phyloP scores from a whole-genome alignment of 2,888 invertebrate species.

The Augochlorella aurata region DNA sequence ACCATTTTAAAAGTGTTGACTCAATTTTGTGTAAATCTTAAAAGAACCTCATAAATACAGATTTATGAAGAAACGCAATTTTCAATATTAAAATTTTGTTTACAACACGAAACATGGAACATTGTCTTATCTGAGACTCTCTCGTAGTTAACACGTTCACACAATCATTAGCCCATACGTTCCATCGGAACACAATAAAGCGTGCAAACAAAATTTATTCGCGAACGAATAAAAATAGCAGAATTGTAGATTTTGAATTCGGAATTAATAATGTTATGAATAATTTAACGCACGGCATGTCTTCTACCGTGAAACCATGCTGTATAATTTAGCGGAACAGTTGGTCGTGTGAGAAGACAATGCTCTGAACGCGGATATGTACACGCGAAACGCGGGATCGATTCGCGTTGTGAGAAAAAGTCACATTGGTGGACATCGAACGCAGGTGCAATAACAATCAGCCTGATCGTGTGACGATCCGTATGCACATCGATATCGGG shows the following conservation, averaged over 20 bases:
- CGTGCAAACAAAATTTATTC: not conserved
- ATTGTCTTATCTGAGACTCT: no score
- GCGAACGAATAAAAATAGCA: not conserved
- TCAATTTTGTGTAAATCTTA: no score
- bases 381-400: not conserved
- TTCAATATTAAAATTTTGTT: no score
- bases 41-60: no score
- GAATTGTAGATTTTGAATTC: not conserved
- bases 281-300: not conserved
- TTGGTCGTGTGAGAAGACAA: not conserved
- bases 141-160: no score
- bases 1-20: no score
- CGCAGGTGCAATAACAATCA: constrained; percentile 52
- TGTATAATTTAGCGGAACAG: not conserved
- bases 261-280: not conserved
- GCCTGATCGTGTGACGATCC: constrained; percentile 30
- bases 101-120: no score
- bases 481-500: constrained; percentile 29
- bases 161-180: no score
- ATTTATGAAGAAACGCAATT: no score
- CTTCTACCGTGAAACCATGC: not conserved
- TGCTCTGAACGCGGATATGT: not conserved
- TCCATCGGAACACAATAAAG: no score
- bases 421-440: constrained; percentile 9
- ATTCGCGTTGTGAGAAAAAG: constrained; percentile 14